A percentile compares a stretch with the other conserved stretches of the same genome.
phyloP scores from a whole-genome alignment of 2,888 invertebrate species.

The Seira ritae region DNA sequence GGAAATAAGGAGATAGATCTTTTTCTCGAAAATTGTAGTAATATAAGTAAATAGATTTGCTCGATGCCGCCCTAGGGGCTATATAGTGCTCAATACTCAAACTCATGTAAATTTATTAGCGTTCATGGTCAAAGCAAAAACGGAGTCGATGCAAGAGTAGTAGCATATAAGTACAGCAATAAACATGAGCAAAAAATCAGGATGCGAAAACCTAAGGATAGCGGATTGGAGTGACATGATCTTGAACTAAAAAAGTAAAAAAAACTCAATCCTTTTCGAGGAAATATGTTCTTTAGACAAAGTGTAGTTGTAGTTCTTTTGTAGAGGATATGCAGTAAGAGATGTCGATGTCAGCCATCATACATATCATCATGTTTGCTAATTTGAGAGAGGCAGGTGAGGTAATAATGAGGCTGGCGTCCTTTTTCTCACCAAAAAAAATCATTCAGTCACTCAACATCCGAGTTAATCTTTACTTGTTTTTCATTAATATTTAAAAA shows the following conservation, averaged over 20 bases:
- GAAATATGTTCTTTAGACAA: constrained; percentile 33
- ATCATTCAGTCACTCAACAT: neutral
- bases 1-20: no score
- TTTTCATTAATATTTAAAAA: constrained; percentile 5
- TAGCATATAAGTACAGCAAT: neutral
- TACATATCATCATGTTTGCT: neutral
- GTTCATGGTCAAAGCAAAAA: neutral
- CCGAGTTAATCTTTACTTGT: neutral
- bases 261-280: constrained; percentile 18
- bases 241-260: constrained; percentile 48
- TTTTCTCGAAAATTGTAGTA: no score
- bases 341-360: neutral
- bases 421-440: neutral
- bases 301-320: no score
- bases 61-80: neutral
- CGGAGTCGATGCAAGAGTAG: constrained; percentile 33
- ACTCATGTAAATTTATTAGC: neutral
- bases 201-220: neutral
- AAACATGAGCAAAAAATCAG: no score
- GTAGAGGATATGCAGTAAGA: neutral
- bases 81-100: neutral
- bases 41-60: neutral
- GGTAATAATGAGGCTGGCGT: neutral
- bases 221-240: constrained; percentile 42
- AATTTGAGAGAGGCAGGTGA: neutral